Evolutionary conservation across 1,140 invertebrate genomes (phyloP), one percentile per base, ranked within the genome.

Genomic region (Hyposmocoma kahamanoa): DNA sequence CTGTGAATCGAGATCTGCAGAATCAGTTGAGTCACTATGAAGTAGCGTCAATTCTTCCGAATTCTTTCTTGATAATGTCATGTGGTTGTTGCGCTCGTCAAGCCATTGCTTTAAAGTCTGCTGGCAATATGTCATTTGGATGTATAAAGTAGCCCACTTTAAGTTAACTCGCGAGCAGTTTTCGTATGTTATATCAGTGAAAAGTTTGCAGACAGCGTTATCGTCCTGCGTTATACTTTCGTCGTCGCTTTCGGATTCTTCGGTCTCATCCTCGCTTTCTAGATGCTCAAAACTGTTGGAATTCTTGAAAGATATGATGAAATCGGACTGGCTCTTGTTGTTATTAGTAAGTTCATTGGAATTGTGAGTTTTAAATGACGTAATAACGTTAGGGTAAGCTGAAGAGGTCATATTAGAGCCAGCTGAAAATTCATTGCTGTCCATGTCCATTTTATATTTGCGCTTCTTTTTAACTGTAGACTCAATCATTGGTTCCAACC

Each of bases 91-190:
- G 47, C 93, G 86, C 32, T 89, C 78, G 28, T 90, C 87, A 18
- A 95, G 55, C 92, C 93, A 95, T 18, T 92, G 86, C 42, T 90
- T 88, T 17, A 96, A 77, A 1, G 93, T 95, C 56, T 89, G 87
- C 54, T 92, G 88, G 72, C 94, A 95, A 19, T 92, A 88, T 26
- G 93, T 89, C 94, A 96, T 96, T 81, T 95, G 94, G 56, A 96
- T 95, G 67, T 91, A 95, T 3, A 96, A 71, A 21, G 90, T 91
- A 0, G 90, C 89, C 85, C 88, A 92, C 62, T 89, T 87, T 20
- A 89, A 60, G 59, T 87, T 87, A 0, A 84, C 69, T 28, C 78
- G 63, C 0, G 84, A 84, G 39, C 80, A 84, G 42, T 84, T 80
- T 42, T 82, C 72, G 19, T 70, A 85, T 26, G 82, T 67, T 9